phyloP scores from a whole-genome alignment of 2,113 vertebrate species.

The Toxotes jaculatrix region DNA sequence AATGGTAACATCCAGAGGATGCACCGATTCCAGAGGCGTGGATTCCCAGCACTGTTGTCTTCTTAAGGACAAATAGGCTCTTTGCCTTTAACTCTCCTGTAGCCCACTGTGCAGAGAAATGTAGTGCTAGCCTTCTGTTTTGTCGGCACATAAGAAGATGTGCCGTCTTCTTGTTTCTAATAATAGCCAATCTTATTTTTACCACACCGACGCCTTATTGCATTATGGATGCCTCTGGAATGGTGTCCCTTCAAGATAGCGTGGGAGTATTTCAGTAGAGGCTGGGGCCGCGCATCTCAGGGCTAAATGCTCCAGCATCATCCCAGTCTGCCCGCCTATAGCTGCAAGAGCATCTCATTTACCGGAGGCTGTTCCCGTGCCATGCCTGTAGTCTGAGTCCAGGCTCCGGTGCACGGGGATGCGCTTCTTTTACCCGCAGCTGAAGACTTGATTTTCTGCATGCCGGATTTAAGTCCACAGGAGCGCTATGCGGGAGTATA shows the following conservation, averaged over 20 bases:
- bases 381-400: slow-evolving; percentile 53
- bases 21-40: slow-evolving; percentile 75
- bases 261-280: slow-evolving; percentile 71
- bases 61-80: slow-evolving; percentile 33
- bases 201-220: slow-evolving; percentile 66
- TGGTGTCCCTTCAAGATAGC: slow-evolving; percentile 73
- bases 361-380: slow-evolving; percentile 1
- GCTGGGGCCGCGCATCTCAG: slow-evolving; percentile 35
- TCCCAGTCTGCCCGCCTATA: slow-evolving; percentile 6
- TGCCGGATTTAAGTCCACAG: slow-evolving; percentile 47
- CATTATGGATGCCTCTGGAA: slow-evolving; percentile 75
- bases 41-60: slow-evolving; percentile 65
- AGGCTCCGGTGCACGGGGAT: slow-evolving; percentile 37
- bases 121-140: slow-evolving; percentile 26
- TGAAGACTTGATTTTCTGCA: slow-evolving; percentile 49
- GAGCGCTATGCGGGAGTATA: slow-evolving; percentile 92
- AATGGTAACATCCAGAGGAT: slow-evolving; percentile 53
- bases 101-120: slow-evolving; percentile 43
- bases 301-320: slow-evolving; percentile 62
- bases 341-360: slow-evolving; percentile 36
- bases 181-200: slow-evolving; percentile 60
- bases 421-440: slow-evolving; percentile 34
- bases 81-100: slow-evolving; percentile 48
- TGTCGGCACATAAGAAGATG: slow-evolving; percentile 52
- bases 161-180: slow-evolving; percentile 53